phyloP scores from a whole-genome alignment of 2,797 vertebrate genomes.

The Galaxias olidus region DNA sequence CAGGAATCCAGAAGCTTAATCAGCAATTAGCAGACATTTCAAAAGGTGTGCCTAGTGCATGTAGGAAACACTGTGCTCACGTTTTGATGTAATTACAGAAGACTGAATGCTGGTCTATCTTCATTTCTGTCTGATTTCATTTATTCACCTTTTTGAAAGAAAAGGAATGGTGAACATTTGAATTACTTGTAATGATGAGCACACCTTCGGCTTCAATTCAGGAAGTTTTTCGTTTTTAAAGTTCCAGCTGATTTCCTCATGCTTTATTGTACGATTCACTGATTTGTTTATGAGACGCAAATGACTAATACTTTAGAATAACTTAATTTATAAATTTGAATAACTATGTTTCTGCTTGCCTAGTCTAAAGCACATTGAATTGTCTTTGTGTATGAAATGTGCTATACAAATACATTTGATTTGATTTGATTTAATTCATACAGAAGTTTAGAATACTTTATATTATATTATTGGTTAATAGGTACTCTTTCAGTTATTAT shows the following conservation, averaged over 20 bases:
- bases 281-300: neutral
- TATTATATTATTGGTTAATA: too few species aligned
- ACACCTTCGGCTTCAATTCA: conserved; percentile 41
- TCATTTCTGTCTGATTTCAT: conserved; percentile 50
- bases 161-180: conserved; percentile 47
- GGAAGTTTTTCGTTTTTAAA: conserved; percentile 42
- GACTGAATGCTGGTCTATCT: conserved; percentile 53
- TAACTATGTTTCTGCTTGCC: neutral
- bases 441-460: too few species aligned
- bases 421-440: too few species aligned
- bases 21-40: conserved; percentile 62
- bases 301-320: neutral
- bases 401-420: too few species aligned
- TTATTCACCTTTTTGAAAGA: conserved; percentile 12
- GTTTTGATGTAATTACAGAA: conserved; percentile 62
- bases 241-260: conserved; percentile 15
- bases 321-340: neutral
- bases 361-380: too few species aligned
- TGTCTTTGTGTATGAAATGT: too few species aligned
- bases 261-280: neutral
- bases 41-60: conserved; percentile 51
- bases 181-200: conserved; percentile 53
- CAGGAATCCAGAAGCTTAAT: conserved; percentile 63
- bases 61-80: conserved; percentile 28
- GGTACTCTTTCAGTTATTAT: too few species aligned